These are phyloP conservation scores for Hoplodrina blanda DNA, from an alignment of 2,888 invertebrate genomes.

Conservation along the genomic window DNA sequence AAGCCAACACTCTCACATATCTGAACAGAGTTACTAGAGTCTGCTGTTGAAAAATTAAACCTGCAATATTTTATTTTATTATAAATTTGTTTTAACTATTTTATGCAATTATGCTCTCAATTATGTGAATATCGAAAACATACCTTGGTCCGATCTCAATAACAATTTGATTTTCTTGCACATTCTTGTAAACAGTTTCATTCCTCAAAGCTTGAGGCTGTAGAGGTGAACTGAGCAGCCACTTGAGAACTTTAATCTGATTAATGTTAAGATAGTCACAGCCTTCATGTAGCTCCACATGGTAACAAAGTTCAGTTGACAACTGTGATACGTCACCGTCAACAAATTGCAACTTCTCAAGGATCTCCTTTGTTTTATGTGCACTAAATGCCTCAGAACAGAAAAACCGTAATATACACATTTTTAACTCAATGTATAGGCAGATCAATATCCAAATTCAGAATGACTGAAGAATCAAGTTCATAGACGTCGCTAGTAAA, in stretches of 20 bases:
- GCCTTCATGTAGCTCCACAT: slow-evolving; percentile 92
- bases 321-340: slow-evolving; percentile 87
- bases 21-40: slow-evolving; percentile 98
- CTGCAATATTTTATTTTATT: slow-evolving; percentile 81
- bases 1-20: slow-evolving; percentile 97
- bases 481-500: slow-evolving; percentile 62
- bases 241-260: slow-evolving; percentile 92
- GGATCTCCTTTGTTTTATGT: slow-evolving; percentile 91
- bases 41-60: slow-evolving; percentile 98
- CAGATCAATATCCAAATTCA: slow-evolving; percentile 62
- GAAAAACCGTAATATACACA: slow-evolving; percentile 92
- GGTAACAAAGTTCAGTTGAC: slow-evolving; percentile 95
- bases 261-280: slow-evolving; percentile 89
- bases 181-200: slow-evolving; percentile 86
- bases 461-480: slow-evolving; percentile 66
- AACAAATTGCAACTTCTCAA: slow-evolving; percentile 88
- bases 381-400: slow-evolving; percentile 91
- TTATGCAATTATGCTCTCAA: not conserved
- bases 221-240: slow-evolving; percentile 95
- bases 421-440: slow-evolving; percentile 67
- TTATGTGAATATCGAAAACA: not conserved
- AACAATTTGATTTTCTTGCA: slow-evolving; percentile 84
- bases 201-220: slow-evolving; percentile 90
- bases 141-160: slow-evolving; percentile 98
- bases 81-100: not conserved